A percentile compares a stretch with the other conserved stretches of the same genome.
Conservation (phyloP, 2,113 vertebrate genomes). For the Aspidoscelis tigris region DNA sequence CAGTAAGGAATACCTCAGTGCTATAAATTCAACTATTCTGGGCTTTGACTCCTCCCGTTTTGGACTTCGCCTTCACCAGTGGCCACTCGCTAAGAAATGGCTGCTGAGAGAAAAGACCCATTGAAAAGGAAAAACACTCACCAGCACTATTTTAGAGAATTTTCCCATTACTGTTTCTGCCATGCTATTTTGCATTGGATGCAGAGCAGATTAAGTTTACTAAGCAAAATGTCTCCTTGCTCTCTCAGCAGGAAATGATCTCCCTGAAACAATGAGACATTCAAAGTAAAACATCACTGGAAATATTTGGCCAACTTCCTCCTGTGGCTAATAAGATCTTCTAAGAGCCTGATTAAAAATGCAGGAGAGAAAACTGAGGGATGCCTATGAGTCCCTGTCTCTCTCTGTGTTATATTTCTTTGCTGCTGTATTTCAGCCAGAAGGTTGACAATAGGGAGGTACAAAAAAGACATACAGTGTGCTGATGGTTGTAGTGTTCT, state of each 20-base stretch:
- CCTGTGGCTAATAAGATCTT: constrained; percentile 1
- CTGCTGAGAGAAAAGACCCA: too few species aligned
- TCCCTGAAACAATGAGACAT: not conserved
- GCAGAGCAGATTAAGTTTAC: not conserved
- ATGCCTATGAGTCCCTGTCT: not conserved
- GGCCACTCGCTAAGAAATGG: too few species aligned
- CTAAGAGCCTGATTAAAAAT: constrained; percentile 31
- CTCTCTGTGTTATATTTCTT: not conserved
- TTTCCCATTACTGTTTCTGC: not conserved
- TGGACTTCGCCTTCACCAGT: too few species aligned
- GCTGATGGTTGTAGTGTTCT: not conserved
- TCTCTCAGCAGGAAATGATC: constrained; percentile 12
- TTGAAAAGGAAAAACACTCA: too few species aligned
- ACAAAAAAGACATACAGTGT: not conserved
- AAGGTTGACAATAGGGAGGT: constrained; percentile 1
- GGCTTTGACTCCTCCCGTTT: too few species aligned
- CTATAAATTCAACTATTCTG: too few species aligned
- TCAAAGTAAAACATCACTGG: not conserved
- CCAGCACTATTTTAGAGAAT: too few species aligned
- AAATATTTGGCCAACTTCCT: constrained; percentile 25
- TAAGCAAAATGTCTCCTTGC: not conserved
- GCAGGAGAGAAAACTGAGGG: constrained; percentile 18
- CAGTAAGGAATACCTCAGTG: too few species aligned
- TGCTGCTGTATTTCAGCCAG: not conserved
- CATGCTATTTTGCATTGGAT: not conserved